Base-by-base conservation (phyloP, 2,797 vertebrate species). In the Silurus aristotelis region DNA sequence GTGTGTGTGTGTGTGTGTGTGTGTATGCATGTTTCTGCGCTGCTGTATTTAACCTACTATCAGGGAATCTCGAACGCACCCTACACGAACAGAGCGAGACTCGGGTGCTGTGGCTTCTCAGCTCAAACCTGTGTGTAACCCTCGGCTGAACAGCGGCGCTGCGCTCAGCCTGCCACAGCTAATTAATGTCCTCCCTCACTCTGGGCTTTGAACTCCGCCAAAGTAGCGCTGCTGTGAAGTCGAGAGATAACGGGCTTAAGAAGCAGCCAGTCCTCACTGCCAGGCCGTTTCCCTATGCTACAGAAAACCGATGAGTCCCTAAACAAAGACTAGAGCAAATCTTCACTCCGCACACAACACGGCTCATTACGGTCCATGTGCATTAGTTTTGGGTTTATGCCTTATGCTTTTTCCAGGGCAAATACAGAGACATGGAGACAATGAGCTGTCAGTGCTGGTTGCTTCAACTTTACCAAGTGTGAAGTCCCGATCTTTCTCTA, bases 231-330 rank as follows among this genome's bases (percentile, higher is more conserved):
- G 91, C 90, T 87, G 90, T 91, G 90, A 92, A 91, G 82, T 85
- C 83, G 87, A 82, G 87, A 93, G 93, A 94, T 94, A 91, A 94
- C 94, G 91, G 92, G 92, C 86, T 90, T 89, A 91, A 88, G 89
- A 91, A 91, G 88, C 89, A 89, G 91, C 91, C 90, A 89, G 90
- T 92, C 80, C 91, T 89, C 85, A 82, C 80, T 64, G 67, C 83
- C 80, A 88, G 91, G 89, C 90, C 86, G 58, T 90, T 88, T 92
- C 91, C 88, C 89, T 52, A 84, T 71, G 88, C 68, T 83, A 48
- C 52, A 64, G 86, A 77, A 67, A 80, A 85, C 71, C 82, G 82
- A 87, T 52, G 66, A 78, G 82, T 87, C 82, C 63, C 82, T 68
- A 85, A 86, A 87, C 89, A 85, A 85, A 85, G 75, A 82, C 63